Evolutionary conservation across 2,888 invertebrate genomes (phyloP), one percentile per base, ranked within the genome.

Genomic region (Caenorhabditis drosophilae): DNA sequence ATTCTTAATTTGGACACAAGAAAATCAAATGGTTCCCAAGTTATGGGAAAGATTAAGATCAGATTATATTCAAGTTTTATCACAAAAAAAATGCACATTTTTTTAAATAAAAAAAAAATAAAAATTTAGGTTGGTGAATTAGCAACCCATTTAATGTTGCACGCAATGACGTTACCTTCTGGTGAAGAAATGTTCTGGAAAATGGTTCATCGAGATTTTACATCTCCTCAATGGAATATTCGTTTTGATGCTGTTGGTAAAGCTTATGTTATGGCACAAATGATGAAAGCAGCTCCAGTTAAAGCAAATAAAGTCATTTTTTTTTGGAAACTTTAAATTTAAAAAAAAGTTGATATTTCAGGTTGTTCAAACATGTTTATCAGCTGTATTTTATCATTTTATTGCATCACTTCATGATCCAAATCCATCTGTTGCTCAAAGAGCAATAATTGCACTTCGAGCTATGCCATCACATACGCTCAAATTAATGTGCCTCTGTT

Each of bases 161-260:
- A 98, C 85, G 94, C 94, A 83, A 90, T 97, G 64, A 93, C 95
- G 0, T 87, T 98, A 67, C 91, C 94, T 0, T 90, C 91, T 57
- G 98, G 98, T 2, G 91, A 92, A 0, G 95, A 96, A 84, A 91
- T 94, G 44, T 92, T 98, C 85, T 97, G 97, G 91, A 89, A 90
- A 70, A 89, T 94, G n/a, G 89, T 98, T 52, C 91, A 96, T 83
- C 91, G 92, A 80, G 92, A 93, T 84, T 99, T 97, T 86, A 93
- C 93, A 76, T 90, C 89, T 83, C 87, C 88, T 9, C 92, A 94
- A 85, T 93, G 95, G 90, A 89, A 90, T 70, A 88, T 90, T 18
- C 88, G 98, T 73, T 97, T 96, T 86, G 90, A 91, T 45, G 94
- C 97, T 74, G 96, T 97, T 35, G 98, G 97, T 86, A 88, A 94